Conservation (phyloP, 2,797 vertebrate species). For the Setipinna tenuifilis region DNA sequence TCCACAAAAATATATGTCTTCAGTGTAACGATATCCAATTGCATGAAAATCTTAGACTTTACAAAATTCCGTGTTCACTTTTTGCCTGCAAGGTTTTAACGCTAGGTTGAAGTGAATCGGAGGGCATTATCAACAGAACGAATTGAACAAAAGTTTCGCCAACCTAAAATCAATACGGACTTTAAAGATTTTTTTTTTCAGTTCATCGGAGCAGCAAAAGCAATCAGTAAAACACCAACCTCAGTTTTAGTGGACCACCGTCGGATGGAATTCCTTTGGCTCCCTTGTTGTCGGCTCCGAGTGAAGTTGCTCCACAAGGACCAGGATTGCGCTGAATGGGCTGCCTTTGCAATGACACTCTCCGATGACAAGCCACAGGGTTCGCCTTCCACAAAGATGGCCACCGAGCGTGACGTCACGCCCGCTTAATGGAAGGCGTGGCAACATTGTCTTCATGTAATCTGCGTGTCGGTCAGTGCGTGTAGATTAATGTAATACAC, state of each 20-base stretch:
- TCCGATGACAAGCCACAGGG: background rate
- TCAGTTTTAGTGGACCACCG: conserved; percentile 62
- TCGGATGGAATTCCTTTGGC: conserved; percentile 26
- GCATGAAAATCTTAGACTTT: background rate
- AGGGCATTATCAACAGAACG: background rate
- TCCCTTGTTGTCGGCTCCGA: background rate
- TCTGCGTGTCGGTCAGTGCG: background rate
- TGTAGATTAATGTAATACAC: background rate
- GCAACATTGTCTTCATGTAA: background rate
- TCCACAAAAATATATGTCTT: background rate
- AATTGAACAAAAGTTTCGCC: background rate
- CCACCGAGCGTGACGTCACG: conserved; percentile 30
- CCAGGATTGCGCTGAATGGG: background rate
- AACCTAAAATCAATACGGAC: background rate
- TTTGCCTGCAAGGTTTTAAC: background rate
- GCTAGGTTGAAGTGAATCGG: background rate
- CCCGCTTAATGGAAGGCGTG: conserved; percentile 26
- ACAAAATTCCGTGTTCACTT: background rate
- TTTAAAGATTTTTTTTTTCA: background rate
- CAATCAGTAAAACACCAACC: conserved; percentile 55
- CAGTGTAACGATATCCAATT: background rate
- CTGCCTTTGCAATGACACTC: conserved; percentile 14
- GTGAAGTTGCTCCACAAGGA: background rate
- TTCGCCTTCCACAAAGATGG: conserved; percentile 47
- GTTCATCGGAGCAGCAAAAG: background rate